These are phyloP conservation scores for Caenorhabditis sp. DNA, from an alignment of 2,888 invertebrate genomes.

Conservation along the genomic window DNA sequence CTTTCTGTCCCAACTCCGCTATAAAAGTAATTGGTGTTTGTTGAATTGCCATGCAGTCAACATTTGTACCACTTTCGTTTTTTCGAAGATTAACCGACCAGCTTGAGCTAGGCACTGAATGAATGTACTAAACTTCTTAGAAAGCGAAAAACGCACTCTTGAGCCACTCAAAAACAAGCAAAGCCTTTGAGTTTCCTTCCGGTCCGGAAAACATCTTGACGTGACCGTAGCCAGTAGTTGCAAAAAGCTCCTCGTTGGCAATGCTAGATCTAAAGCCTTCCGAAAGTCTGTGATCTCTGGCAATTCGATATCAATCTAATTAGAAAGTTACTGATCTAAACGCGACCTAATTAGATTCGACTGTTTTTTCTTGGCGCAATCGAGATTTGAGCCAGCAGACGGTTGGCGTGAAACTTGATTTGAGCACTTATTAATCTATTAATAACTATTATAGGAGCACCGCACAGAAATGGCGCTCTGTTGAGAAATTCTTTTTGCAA, in stretches of 20 bases:
- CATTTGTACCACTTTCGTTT: conserved; percentile 31
- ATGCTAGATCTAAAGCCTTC: conserved; percentile 25
- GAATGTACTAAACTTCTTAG: neutral
- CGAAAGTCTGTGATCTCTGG: too few relatives aligned
- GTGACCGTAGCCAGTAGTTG: conserved; percentile 26
- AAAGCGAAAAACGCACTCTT: conserved; percentile 6
- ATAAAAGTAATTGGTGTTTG: conserved; percentile 28
- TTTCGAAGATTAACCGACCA: conserved; percentile 12
- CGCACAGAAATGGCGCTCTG: too few relatives aligned
- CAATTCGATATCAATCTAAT: neutral
- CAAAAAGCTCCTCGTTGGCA: conserved; percentile 44
- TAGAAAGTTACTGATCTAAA: too few relatives aligned
- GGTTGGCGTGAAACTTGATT: too few relatives aligned
- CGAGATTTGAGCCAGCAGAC: too few relatives aligned
- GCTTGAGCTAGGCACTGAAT: conserved; percentile 31
- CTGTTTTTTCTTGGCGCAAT: too few relatives aligned
- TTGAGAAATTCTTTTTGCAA: too few relatives aligned
- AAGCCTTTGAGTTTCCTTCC: conserved; percentile 31
- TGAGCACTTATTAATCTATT: too few relatives aligned
- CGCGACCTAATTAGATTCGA: too few relatives aligned
- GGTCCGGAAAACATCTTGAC: conserved; percentile 18
- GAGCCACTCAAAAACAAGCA: conserved; percentile 41
- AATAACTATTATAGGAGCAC: too few relatives aligned
- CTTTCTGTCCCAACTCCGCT: conserved; percentile 14
- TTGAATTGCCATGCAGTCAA: conserved; percentile 29